These are phyloP conservation scores for Otolemur garnettii DNA, from an alignment of 2,113 vertebrate species.

Conservation along the genomic window DNA sequence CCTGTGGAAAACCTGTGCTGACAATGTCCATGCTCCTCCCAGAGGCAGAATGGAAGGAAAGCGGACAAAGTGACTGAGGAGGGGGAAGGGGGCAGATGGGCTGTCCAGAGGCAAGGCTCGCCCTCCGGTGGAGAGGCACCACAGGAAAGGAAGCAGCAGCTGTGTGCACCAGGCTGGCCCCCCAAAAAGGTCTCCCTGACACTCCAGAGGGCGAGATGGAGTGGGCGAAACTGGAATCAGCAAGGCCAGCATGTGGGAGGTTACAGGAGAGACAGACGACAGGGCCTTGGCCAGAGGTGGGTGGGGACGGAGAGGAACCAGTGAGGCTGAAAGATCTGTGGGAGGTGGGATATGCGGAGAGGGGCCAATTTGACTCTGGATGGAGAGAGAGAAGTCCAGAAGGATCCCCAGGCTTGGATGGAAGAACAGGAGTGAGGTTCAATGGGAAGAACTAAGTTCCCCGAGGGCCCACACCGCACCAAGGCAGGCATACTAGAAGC, in stretches of 20 bases:
- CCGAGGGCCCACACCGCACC: rapidly evolving
- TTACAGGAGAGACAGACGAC: neutral
- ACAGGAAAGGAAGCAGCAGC: neutral
- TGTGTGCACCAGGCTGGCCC: neutral
- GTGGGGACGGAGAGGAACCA: neutral
- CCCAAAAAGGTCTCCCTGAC: neutral
- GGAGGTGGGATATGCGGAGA: neutral
- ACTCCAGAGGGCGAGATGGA: neutral
- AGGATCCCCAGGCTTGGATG: no score
- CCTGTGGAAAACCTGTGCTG: neutral
- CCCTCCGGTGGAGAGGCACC: neutral
- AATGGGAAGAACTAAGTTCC: rapidly evolving
- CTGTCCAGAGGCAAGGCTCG: neutral
- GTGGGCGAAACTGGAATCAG: neutral
- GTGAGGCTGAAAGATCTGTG: neutral
- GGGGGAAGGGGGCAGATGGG: neutral
- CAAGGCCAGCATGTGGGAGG: neutral
- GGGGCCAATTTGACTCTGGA: neutral
- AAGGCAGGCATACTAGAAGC: rapidly evolving
- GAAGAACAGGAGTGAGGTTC: neutral
- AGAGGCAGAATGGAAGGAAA: neutral
- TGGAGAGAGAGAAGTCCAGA: neutral
- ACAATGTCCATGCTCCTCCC: neutral
- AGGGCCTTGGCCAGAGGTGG: neutral
- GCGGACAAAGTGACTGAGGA: no score